phyloP scores from a whole-genome alignment of 2,113 vertebrate genomes.

The Pelecanus crispus region DNA sequence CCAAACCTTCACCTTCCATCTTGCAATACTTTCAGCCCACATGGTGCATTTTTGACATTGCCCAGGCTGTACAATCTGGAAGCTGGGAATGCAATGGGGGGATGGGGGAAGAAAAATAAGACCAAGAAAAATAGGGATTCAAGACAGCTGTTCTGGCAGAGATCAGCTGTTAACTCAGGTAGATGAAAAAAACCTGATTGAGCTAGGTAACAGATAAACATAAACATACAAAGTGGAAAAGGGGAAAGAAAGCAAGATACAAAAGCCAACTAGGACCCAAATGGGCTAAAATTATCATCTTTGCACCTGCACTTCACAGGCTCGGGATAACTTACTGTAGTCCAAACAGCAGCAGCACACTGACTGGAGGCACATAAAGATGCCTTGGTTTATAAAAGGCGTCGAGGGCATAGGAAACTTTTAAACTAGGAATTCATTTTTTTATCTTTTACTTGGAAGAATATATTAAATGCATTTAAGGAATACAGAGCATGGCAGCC shows the following conservation, averaged over 20 bases:
- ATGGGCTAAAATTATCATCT: neutral
- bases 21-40: neutral
- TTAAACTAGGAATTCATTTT: neutral
- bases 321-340: neutral
- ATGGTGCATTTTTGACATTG: rapidly evolving
- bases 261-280: neutral
- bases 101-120: neutral
- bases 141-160: neutral
- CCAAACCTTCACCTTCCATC: rapidly evolving
- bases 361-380: neutral
- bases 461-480: neutral
- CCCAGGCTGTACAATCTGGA: rapidly evolving
- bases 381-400: neutral
- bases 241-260: neutral
- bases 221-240: neutral
- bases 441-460: neutral
- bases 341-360: neutral
- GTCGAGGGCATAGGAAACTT: neutral
- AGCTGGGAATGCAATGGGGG: neutral
- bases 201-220: neutral
- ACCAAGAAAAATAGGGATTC: neutral
- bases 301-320: neutral
- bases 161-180: neutral
- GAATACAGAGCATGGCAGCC: rapidly evolving
- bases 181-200: neutral